A percentile compares a stretch with the other conserved stretches of the same genome.
Conservation (phyloP, 2,113 vertebrate species). For the Melanocharis versteri region DNA sequence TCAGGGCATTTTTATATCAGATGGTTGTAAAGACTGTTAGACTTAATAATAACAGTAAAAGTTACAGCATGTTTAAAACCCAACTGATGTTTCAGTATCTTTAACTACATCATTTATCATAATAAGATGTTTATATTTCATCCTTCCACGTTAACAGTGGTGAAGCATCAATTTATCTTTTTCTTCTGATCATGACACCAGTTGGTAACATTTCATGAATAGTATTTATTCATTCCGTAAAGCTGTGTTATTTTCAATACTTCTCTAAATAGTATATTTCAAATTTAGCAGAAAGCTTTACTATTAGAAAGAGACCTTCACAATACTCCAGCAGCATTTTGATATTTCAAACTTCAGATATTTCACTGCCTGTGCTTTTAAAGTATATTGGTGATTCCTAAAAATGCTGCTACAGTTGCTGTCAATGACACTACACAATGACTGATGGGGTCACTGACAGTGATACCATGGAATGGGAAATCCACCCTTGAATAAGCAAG, state of each 20-base stretch:
- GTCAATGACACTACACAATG: too few species aligned
- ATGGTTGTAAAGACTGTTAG: constrained; percentile 47
- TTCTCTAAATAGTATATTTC: background rate
- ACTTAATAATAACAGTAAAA: constrained; percentile 57
- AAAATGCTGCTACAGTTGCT: background rate
- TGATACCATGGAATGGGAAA: background rate
- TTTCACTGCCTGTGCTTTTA: background rate
- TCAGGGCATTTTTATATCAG: constrained; percentile 24
- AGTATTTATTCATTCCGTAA: constrained; percentile 32
- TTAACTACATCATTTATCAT: constrained; percentile 44
- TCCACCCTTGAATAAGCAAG: background rate
- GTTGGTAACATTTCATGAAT: constrained; percentile 11
- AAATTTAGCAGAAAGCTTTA: background rate
- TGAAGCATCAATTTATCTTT: constrained; percentile 46
- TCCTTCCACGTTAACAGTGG: constrained; percentile 23
- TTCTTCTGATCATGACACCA: background rate
- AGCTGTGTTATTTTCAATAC: constrained; percentile 7
- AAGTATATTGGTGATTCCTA: background rate
- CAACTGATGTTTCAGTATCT: constrained; percentile 16
- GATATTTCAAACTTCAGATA: background rate
- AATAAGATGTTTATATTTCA: constrained; percentile 45
- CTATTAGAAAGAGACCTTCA: background rate
- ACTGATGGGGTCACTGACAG: background rate
- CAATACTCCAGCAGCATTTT: background rate
- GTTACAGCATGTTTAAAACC: constrained; percentile 24